A percentile compares a stretch with the other conserved stretches of the same genome.
Conservation (phyloP, 2,113 vertebrate species). For the Brachypteracias leptosomus region DNA sequence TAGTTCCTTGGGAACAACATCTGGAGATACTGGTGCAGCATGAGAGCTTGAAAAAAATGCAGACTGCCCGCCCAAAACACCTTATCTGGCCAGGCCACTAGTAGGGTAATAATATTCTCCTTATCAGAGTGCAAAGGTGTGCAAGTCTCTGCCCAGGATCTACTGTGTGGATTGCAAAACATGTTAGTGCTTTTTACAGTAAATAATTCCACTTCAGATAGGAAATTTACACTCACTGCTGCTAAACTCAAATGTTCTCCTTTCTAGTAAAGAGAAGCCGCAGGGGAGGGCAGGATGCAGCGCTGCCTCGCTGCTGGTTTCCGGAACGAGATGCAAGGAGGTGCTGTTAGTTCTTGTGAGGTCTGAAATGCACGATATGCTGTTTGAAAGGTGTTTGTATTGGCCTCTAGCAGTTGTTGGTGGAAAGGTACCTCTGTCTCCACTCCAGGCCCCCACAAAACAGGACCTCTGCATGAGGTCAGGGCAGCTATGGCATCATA, state of each 20-base stretch:
- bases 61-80: conserved; percentile 70
- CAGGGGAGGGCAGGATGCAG: neutral
- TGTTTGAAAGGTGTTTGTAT: neutral
- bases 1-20: conserved; percentile 14
- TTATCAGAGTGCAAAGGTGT: conserved; percentile 71
- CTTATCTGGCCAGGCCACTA: conserved; percentile 75
- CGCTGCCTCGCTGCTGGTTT: neutral
- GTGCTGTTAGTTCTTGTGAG: neutral
- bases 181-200: neutral
- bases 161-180: neutral
- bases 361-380: neutral
- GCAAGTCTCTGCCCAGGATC: neutral
- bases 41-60: conserved; percentile 29
- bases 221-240: neutral
- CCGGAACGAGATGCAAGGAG: neutral
- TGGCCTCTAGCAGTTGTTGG: neutral
- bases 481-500: neutral
- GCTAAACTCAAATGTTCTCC: neutral
- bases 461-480: neutral
- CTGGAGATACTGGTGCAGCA: conserved; percentile 47
- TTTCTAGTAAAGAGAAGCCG: neutral
- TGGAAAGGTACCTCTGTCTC: neutral
- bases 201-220: neutral
- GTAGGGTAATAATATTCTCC: conserved; percentile 55
- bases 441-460: neutral